Evolutionary conservation across 2,888 invertebrate species (phyloP).

Genomic region (Sarcophaga carnaria): DNA sequence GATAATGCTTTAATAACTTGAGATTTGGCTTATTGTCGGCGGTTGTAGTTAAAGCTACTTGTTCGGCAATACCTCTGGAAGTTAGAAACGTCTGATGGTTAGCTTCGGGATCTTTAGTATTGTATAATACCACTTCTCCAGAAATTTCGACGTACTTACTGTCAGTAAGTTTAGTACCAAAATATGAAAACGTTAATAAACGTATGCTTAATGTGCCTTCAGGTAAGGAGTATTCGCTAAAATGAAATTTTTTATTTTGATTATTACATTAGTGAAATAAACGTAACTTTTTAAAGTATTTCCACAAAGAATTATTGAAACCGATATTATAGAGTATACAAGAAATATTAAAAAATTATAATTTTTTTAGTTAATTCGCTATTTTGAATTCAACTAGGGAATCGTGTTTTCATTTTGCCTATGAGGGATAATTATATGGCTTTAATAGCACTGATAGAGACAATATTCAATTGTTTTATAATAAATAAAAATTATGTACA

Average conservation of each 20-base stretch:
- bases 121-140: conserved; percentile 76
- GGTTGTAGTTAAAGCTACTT: conserved; percentile 59
- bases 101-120: conserved; percentile 69
- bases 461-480: too few relatives aligned
- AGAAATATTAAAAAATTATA: too few relatives aligned
- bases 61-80: conserved; percentile 73
- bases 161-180: conserved; percentile 66
- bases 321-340: too few relatives aligned
- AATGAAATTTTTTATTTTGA: neutral
- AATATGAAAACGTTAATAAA: conserved; percentile 72
- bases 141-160: conserved; percentile 75
- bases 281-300: too few relatives aligned
- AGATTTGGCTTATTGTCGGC: conserved; percentile 40
- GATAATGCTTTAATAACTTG: conserved; percentile 65
- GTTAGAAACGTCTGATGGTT: conserved; percentile 69
- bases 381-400: too few relatives aligned
- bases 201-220: conserved; percentile 74
- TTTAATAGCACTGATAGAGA: too few relatives aligned
- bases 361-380: too few relatives aligned
- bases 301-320: too few relatives aligned
- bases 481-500: too few relatives aligned
- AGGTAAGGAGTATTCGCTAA: conserved; percentile 75
- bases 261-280: too few relatives aligned
- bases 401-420: too few relatives aligned
- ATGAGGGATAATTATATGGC: too few relatives aligned